phyloP scores from a whole-genome alignment of 2,113 vertebrate genomes.

The Prunella himalayana region DNA sequence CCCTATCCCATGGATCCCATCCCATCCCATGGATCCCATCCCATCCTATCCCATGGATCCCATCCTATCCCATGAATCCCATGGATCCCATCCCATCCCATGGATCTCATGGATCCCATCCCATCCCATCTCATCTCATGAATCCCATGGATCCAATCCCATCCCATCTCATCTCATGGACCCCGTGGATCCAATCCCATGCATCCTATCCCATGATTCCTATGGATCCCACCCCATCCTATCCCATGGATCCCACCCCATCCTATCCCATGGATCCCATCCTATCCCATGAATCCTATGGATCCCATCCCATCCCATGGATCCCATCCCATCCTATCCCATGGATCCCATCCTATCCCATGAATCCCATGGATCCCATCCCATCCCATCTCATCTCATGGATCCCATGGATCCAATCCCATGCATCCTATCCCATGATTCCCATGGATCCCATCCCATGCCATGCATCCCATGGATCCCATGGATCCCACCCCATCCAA shows the following conservation, averaged over 20 bases:
- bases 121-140: no score
- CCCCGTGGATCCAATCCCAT: no score
- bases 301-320: not conserved
- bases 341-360: not conserved
- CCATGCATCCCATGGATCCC: not conserved
- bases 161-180: no score
- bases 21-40: not conserved
- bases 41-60: no score
- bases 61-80: no score
- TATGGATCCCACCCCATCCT: not conserved
- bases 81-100: not conserved
- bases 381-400: not conserved
- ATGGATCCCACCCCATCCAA: not conserved
- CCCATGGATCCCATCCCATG: not conserved
- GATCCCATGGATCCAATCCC: not conserved
- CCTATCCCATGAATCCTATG: no score
- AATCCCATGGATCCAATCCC: not conserved
- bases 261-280: not conserved
- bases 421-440: not conserved
- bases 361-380: not conserved
- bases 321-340: not conserved
- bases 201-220: fast-evolving
- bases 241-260: not conserved
- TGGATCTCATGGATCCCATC: not conserved
- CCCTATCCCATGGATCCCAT: not conserved